Base-by-base conservation (phyloP, 1,140 invertebrate species). In the Octopus bimaculoides region DNA sequence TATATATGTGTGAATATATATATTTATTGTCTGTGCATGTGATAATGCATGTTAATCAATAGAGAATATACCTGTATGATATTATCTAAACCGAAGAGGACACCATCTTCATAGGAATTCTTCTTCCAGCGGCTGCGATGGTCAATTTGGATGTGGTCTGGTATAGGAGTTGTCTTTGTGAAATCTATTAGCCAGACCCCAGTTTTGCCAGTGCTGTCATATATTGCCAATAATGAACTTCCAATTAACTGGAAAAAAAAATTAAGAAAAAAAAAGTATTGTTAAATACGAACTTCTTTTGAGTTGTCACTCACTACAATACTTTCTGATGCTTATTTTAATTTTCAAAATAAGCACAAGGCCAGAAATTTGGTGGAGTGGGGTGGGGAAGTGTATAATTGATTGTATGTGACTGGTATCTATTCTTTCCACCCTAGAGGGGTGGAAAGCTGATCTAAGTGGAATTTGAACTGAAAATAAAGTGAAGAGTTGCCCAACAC, bases 111-210 rank as follows among this genome's bases (percentile, higher is more conserved):
- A 88, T 98, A 96, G 89, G 98, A 99, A 12, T 97, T 97, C 26
- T 98, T 94, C 83, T 94, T 93, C 98, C 98, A 99, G 73, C 94
- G 93, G 12, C 93, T 92, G 79, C 93, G 93, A 88, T 99, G 98
- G 80, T 93, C 93, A 76, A 99, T 95, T 78, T 89, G 91, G 73
- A 94, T 88, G 20, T 79, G 81, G 14, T 83, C 82, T 5, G 84
- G 83, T 14, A 89, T 76, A 5, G 93, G 93, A 77, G 96, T 92
- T 0, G 97, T 98, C 91, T 99, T 99, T 10, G 97, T 97, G 90
- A 99, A 99, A 90, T 99, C 98, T 80, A 99, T 99, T 91, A 99
- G 93, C 97, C 97, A 99, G 9, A 98, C 93, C 84, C 94, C 94
- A 81, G 93, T 93, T 26, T 85, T 78, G 55, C 82, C 85, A 9